A percentile compares a stretch with the other conserved stretches of the same genome.
phyloP scores from a whole-genome alignment of 2,888 invertebrate species.

The Graphium colonna region DNA sequence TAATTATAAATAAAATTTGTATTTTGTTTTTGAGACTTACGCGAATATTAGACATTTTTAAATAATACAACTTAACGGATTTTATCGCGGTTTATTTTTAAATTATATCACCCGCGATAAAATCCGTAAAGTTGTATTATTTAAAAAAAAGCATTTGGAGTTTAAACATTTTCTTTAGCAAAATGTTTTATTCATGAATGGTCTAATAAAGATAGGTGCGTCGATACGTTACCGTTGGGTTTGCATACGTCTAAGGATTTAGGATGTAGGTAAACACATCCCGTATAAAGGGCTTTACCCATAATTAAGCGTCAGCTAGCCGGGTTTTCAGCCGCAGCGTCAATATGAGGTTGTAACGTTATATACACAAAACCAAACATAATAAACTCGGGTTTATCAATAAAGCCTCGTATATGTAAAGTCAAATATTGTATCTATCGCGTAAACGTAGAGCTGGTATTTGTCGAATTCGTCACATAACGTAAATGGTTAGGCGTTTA shows the following conservation, averaged over 20 bases:
- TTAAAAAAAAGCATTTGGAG: no score
- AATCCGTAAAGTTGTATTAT: no score
- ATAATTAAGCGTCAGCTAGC: slow-evolving; percentile 21
- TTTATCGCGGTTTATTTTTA: no score
- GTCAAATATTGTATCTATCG: no score
- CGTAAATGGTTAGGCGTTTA: no score
- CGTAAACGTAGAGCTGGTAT: no score
- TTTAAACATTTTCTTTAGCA: not conserved
- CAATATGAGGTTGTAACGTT: slow-evolving; percentile 21
- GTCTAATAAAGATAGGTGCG: slow-evolving; percentile 8
- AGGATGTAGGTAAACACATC: slow-evolving; percentile 21
- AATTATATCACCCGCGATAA: no score
- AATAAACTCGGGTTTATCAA: slow-evolving; percentile 10
- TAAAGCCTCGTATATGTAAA: slow-evolving; percentile 1
- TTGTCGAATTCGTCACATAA: no score
- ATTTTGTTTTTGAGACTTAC: no score
- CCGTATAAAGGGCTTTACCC: slow-evolving; percentile 17
- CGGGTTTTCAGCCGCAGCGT: slow-evolving; percentile 10
- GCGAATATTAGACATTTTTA: no score
- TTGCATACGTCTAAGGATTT: slow-evolving; percentile 21
- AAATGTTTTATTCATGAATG: slow-evolving; percentile 8
- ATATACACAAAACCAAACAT: slow-evolving; percentile 10
- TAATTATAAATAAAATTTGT: no score
- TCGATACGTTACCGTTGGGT: slow-evolving; percentile 6
- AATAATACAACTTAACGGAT: no score